Evolutionary conservation across 2,888 invertebrate genomes (phyloP).

Genomic region (Mesoligia furuncula): DNA sequence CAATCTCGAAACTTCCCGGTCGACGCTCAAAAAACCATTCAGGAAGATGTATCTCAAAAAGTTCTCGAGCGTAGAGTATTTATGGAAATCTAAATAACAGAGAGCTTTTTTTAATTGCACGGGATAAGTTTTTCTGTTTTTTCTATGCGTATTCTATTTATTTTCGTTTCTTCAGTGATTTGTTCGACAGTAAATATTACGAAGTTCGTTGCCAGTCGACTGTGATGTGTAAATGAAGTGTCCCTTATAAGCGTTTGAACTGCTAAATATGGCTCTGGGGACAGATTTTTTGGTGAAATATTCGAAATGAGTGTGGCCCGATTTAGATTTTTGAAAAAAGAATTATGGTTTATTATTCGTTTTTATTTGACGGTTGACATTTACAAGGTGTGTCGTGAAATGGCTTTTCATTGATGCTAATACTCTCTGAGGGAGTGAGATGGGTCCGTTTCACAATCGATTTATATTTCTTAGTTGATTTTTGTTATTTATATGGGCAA

Average conservation of each 20-base stretch:
- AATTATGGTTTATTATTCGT: slow-evolving; percentile 12
- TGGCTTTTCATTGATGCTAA: neutral
- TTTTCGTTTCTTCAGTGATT: slow-evolving; percentile 86
- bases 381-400: neutral
- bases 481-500: neutral
- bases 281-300: slow-evolving; percentile 69
- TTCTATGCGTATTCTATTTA: slow-evolving; percentile 86
- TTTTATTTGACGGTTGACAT: slow-evolving; percentile 18
- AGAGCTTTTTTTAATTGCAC: slow-evolving; percentile 86
- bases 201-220: slow-evolving; percentile 61
- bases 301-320: slow-evolving; percentile 49
- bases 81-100: slow-evolving; percentile 90
- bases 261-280: slow-evolving; percentile 70
- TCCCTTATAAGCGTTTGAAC: slow-evolving; percentile 68
- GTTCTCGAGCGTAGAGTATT: slow-evolving; percentile 83
- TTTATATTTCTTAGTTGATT: neutral
- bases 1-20: slow-evolving; percentile 44
- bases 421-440: neutral
- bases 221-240: slow-evolving; percentile 81
- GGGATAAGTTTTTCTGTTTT: slow-evolving; percentile 86
- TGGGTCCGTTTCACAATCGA: neutral
- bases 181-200: slow-evolving; percentile 84
- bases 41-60: slow-evolving; percentile 89
- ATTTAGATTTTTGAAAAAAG: slow-evolving; percentile 54
- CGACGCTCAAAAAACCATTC: slow-evolving; percentile 75